Conservation (phyloP, 2,888 invertebrate species). For the Patella caerulea region DNA sequence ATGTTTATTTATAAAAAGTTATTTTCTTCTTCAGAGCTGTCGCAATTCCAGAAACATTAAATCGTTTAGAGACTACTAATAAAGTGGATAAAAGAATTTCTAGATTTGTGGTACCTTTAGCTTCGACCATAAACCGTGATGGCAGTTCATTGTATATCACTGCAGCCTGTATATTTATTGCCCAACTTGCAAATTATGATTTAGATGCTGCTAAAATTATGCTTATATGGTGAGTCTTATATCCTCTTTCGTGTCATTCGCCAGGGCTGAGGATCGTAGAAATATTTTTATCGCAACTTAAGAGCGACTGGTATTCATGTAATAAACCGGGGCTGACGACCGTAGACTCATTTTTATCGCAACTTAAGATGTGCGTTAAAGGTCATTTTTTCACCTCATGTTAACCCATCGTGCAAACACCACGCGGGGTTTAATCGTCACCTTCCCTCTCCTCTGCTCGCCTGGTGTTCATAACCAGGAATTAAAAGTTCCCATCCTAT, state of each 20-base stretch:
- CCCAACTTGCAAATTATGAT: slow-evolving; percentile 46
- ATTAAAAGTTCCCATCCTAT: no score
- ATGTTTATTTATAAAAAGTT: not conserved
- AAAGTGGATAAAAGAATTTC: slow-evolving; percentile 53
- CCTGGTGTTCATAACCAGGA: no score
- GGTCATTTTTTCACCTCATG: no score
- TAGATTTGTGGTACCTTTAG: slow-evolving; percentile 58
- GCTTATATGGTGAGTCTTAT: slow-evolving; percentile 51
- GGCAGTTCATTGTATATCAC: slow-evolving; percentile 59
- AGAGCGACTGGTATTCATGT: no score
- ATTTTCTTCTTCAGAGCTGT: slow-evolving; percentile 48
- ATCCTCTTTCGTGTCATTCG: not conserved
- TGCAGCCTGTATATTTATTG: slow-evolving; percentile 58
- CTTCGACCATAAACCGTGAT: slow-evolving; percentile 56
- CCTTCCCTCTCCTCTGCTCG: no score
- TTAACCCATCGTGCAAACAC: no score
- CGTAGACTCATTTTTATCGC: no score
- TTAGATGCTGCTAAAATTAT: slow-evolving; percentile 46
- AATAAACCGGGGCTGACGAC: no score
- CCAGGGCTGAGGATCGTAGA: no score
- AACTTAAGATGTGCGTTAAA: no score
- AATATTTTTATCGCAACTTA: no score
- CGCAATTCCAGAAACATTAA: slow-evolving; percentile 59
- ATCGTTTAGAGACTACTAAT: slow-evolving; percentile 44
- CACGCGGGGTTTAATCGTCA: no score